Percentiles rank a stretch among this genome's conserved stretches.
These are phyloP conservation scores for zebrafish (Danio rerio) DNA, from an alignment of 2,113 vertebrate species.

Conservation along the genomic window GRCz12tu NC_133182.1:19670501-19671000, in stretches of 20 bases:
- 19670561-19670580: background rate
- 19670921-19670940: background rate
- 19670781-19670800: conserved; percentile 15
- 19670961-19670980: background rate
- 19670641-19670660: background rate
- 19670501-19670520: background rate
- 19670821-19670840: background rate
- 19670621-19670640: background rate
- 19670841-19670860: background rate
- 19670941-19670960: background rate
- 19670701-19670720: background rate
- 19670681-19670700: conserved; percentile 7
- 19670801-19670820: background rate
- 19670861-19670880: background rate
- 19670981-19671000: background rate
- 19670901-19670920: conserved; percentile 2
- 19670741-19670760: conserved; percentile 25
- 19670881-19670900: conserved; percentile 5
- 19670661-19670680: background rate
- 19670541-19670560: conserved; percentile 3
- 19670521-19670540: background rate
- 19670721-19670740: conserved; percentile 7
- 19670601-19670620: background rate
- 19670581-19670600: background rate
- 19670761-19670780: conserved; percentile 7